Conservation (phyloP, 2,797 vertebrate species). For the Danio tinwini region DNA sequence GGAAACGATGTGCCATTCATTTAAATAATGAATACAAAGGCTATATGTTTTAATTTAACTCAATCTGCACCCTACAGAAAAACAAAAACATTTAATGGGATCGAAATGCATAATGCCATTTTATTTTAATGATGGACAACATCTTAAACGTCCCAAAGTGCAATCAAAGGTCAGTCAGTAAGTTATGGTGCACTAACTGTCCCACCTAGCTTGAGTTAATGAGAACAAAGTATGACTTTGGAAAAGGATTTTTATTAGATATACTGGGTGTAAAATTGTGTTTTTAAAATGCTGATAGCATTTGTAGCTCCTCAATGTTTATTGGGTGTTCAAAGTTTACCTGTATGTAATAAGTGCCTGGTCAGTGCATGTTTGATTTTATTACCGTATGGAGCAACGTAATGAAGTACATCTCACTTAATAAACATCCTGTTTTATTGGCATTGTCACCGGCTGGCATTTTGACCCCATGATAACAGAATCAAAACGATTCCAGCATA, state of each 20-base stretch:
- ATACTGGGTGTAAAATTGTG: slow-evolving; percentile 58
- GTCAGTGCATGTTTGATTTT: slow-evolving; percentile 69
- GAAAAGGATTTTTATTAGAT: slow-evolving; percentile 72
- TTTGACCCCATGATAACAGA: slow-evolving; percentile 64
- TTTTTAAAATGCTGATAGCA: slow-evolving; percentile 74
- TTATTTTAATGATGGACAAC: slow-evolving; percentile 18
- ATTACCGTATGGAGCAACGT: slow-evolving; percentile 73
- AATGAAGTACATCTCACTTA: slow-evolving; percentile 73
- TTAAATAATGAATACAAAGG: slow-evolving; percentile 17
- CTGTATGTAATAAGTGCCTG: slow-evolving; percentile 66
- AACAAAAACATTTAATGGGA: slow-evolving; percentile 34
- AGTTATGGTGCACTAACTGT: slow-evolving; percentile 36
- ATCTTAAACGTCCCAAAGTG: background rate
- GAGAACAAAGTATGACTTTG: slow-evolving; percentile 54
- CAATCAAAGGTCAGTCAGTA: slow-evolving; percentile 30
- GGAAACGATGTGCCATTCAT: slow-evolving; percentile 46
- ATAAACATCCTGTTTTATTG: slow-evolving; percentile 78
- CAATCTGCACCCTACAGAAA: background rate
- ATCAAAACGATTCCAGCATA: slow-evolving; percentile 33
- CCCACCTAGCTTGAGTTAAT: slow-evolving; percentile 52
- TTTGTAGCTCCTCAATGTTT: slow-evolving; percentile 76
- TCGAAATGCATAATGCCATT: background rate
- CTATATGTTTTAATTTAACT: slow-evolving; percentile 29
- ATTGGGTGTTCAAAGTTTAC: slow-evolving; percentile 79
- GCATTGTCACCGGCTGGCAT: slow-evolving; percentile 65